Evolutionary conservation across 2,888 invertebrate genomes (phyloP).

Genomic region (Lepas anatifera): DNA sequence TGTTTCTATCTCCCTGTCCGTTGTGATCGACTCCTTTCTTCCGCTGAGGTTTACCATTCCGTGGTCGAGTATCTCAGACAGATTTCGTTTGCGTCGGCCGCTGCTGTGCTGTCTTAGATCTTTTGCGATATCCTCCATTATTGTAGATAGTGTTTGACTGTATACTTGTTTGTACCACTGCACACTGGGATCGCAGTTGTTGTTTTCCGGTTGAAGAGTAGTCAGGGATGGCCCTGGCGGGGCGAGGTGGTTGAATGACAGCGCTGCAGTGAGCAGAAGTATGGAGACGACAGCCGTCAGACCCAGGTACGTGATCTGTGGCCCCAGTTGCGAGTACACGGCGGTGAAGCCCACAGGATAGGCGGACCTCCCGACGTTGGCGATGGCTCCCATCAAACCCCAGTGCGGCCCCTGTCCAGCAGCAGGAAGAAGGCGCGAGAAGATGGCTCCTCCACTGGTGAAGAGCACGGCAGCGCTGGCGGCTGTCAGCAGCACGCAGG

Average conservation of each 20-base stretch:
- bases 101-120: neutral
- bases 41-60: neutral
- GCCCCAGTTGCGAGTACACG: neutral
- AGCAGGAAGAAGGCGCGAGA: constrained; percentile 7
- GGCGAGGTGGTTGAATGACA: neutral
- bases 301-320: neutral
- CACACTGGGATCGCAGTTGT: neutral
- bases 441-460: neutral
- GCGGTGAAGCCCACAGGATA: constrained; percentile 2
- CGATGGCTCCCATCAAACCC: neutral
- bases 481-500: neutral
- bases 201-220: neutral
- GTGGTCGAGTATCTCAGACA: constrained; percentile 14
- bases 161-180: constrained; percentile 1
- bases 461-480: constrained; percentile 6
- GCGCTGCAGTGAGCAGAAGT: neutral
- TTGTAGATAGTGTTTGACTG: neutral
- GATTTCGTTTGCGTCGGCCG: constrained; percentile 18
- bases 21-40: no score
- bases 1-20: no score
- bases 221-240: neutral
- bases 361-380: neutral
- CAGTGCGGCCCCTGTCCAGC: neutral
- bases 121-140: neutral
- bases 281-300: neutral